Evolutionary conservation across 2,888 invertebrate species (phyloP), one percentile per base, ranked within the genome.

Genomic region (Neoascia interrupta): DNA sequence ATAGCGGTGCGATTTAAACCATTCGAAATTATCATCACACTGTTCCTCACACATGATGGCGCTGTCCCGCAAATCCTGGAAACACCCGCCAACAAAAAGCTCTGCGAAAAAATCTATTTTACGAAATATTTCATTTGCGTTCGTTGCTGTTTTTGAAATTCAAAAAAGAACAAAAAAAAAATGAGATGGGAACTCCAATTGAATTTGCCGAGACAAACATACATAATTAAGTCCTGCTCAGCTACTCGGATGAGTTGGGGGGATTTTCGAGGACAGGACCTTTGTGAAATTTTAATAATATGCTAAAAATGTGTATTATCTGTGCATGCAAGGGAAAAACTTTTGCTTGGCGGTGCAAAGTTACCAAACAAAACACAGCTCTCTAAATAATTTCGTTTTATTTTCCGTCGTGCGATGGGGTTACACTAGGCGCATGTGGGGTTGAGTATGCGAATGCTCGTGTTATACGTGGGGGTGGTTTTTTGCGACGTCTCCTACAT

Each of bases 281-380:
- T 73, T 79, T 79, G 79, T 79, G 66, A 68, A 66, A 61, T 79
- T 79, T 79, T 68, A 79, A 79, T 79, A 79, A 73, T 68, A 79
- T 79, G 72, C 79, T 79, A 73, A 79, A 73, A 79, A 61, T 79
- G 73, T 79, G 76, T 76, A 76, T 72, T 76, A 76, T 79, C 73
- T 79, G 79, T 68, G 79, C 61, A 56, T 79, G 79, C 73, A 73
- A 68, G 79, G 47, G 66, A 79, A 73, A 68, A 79, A 66, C 60
- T 79, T 79, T 79, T 66, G 31, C 56, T 73, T 36, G 53, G 36
- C 53, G 53, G 49, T 61, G 79, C 79, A 73, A 73, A 79, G 79
- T 73, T 73, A 61, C 79, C 66, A 79, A 79, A 79, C 79, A 79
- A 79, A 79, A 79, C 73, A 73, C 41, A 63, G 66, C 70, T 76